These are phyloP conservation scores for Pipistrellus kuhlii DNA, from an alignment of 2,797 vertebrate genomes.

Conservation along the genomic window DNA sequence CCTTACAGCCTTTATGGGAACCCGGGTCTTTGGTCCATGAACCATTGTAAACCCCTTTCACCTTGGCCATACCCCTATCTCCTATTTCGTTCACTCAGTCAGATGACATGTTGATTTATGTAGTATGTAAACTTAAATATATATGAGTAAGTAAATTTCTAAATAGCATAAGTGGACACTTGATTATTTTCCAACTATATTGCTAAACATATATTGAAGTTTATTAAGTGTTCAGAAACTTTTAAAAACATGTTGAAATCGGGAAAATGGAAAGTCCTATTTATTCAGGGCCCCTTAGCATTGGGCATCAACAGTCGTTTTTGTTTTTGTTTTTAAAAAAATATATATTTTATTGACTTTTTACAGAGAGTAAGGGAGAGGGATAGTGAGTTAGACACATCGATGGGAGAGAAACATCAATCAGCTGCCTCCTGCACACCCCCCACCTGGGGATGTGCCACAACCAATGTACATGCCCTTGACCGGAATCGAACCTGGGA, in stretches of 20 bases:
- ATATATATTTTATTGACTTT: no score
- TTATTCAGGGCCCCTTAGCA: neutral
- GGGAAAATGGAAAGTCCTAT: neutral
- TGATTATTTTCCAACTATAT: neutral
- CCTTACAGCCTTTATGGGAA: neutral
- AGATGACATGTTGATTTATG: neutral
- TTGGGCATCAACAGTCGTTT: neutral
- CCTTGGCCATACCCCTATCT: neutral
- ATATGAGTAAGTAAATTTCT: neutral
- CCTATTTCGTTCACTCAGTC: neutral
- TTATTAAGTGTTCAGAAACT: neutral
- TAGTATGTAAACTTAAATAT: neutral
- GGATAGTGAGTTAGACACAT: no score
- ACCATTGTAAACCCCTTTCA: neutral
- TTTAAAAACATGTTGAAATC: neutral
- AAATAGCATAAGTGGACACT: neutral
- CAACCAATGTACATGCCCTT: no score
- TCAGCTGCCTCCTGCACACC: no score
- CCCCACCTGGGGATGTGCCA: no score
- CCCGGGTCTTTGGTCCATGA: neutral
- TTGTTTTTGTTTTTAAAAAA: no score
- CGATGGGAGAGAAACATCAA: no score
- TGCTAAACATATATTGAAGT: neutral
- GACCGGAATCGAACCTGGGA: no score
- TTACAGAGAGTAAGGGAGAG: no score